These are phyloP conservation scores for Zonitis immaculata DNA, from an alignment of 2,888 invertebrate genomes.

Conservation along the genomic window DNA sequence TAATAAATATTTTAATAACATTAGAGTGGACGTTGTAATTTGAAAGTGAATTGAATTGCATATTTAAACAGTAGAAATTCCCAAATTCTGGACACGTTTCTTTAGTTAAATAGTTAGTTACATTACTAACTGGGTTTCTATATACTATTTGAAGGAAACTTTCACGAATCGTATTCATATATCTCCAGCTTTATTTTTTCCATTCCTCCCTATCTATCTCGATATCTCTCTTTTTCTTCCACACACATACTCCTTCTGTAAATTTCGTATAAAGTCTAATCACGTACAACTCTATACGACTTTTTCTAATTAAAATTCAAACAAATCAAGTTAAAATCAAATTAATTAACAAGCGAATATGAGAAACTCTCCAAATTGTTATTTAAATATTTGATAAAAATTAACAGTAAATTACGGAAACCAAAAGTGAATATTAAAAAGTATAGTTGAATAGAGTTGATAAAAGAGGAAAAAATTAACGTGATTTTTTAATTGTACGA, in stretches of 20 bases:
- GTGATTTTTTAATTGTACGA: too few relatives aligned
- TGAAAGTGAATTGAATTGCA: constrained; percentile 33
- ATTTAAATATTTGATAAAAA: not conserved
- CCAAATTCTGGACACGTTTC: constrained; percentile 33
- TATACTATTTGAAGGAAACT: not conserved
- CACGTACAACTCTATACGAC: not conserved
- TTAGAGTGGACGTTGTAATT: too few relatives aligned
- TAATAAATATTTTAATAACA: too few relatives aligned
- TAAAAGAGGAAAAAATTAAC: too few relatives aligned
- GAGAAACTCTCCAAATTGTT: not conserved
- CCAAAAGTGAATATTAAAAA: too few relatives aligned
- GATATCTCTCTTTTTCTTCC: too few relatives aligned
- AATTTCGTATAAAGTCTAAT: not conserved
- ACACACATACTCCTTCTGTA: too few relatives aligned
- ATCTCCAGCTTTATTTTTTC: too few relatives aligned
- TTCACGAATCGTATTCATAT: not conserved
- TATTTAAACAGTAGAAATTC: constrained; percentile 28
- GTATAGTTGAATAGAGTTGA: too few relatives aligned
- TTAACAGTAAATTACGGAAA: too few relatives aligned
- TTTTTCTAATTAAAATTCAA: constrained; percentile 11
- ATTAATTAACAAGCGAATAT: constrained; percentile 20
- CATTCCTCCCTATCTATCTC: too few relatives aligned
- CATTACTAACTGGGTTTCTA: constrained; percentile 29
- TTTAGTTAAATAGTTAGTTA: constrained; percentile 36
- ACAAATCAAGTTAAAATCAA: constrained; percentile 9